These are phyloP conservation scores for Nemotelus pantherinus DNA, from an alignment of 2,888 invertebrate species.

Conservation along the genomic window DNA sequence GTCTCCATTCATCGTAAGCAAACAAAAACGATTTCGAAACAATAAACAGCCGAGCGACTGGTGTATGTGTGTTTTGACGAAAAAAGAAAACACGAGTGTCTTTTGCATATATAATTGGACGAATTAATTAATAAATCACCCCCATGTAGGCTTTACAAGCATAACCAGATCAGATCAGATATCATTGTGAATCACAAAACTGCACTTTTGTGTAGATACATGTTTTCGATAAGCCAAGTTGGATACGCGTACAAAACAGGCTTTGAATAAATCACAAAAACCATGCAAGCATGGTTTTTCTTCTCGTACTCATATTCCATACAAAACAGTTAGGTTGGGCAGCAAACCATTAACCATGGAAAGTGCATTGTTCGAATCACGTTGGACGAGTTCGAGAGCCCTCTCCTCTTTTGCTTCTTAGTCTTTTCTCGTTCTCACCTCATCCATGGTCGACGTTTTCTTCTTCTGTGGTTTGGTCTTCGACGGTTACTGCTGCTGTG, in stretches of 20 bases:
- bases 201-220: constrained; percentile 15
- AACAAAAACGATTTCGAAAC: no score
- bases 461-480: constrained; percentile 30
- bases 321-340: constrained; percentile 32
- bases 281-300: neutral
- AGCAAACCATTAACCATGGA: constrained; percentile 32
- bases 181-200: constrained; percentile 17
- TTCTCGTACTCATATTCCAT: neutral
- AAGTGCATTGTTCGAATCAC: constrained; percentile 31
- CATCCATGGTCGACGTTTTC: constrained; percentile 16
- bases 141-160: constrained; percentile 2
- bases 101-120: neutral
- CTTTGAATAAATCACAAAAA: neutral
- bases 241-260: neutral
- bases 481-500: neutral
- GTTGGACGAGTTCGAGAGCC: constrained; percentile 10
- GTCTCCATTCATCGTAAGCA: no score
- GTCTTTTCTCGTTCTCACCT: constrained; percentile 29
- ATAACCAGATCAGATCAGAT: neutral
- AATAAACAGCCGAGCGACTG: no score
- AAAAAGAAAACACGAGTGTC: no score
- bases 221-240: neutral
- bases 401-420: neutral
- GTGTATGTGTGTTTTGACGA: no score
- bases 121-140: constrained; percentile 32